A percentile compares a stretch with the other conserved stretches of the same genome.
Evolutionary conservation across 2,797 vertebrate species (phyloP).

Genomic region (Dicrostonyx torquatus): DNA sequence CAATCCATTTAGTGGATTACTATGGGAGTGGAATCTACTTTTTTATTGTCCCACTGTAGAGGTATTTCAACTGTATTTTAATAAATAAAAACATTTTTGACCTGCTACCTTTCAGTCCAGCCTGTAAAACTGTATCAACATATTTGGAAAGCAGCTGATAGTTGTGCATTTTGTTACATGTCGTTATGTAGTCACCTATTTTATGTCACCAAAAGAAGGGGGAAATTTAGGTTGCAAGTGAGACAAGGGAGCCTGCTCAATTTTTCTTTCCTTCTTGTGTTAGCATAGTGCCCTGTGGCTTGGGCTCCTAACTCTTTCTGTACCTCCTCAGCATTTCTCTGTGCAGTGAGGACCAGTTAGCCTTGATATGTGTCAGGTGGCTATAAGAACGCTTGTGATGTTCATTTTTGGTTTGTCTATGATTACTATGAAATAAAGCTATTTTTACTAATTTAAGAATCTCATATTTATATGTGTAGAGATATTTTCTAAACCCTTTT

Average conservation of each 20-base stretch:
- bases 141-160: neutral
- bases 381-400: neutral
- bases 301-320: neutral
- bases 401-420: neutral
- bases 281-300: too few species aligned
- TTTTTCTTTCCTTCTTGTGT: neutral
- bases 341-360: neutral
- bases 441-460: too few species aligned
- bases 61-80: too few species aligned
- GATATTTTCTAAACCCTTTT: fast-evolving
- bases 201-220: neutral
- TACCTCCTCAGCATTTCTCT: neutral
- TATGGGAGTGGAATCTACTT: neutral
- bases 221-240: neutral
- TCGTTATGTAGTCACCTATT: neutral
- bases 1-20: neutral
- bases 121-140: neutral
- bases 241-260: neutral
- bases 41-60: neutral
- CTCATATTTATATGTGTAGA: neutral
- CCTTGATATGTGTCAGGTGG: neutral
- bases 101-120: neutral
- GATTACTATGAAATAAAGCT: neutral
- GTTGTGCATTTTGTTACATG: neutral
- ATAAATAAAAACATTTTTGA: too few species aligned